Percentiles rank a stretch among this genome's conserved stretches.
phyloP scores from a whole-genome alignment of 2,888 invertebrate genomes.

The Rotaria sp. region DNA sequence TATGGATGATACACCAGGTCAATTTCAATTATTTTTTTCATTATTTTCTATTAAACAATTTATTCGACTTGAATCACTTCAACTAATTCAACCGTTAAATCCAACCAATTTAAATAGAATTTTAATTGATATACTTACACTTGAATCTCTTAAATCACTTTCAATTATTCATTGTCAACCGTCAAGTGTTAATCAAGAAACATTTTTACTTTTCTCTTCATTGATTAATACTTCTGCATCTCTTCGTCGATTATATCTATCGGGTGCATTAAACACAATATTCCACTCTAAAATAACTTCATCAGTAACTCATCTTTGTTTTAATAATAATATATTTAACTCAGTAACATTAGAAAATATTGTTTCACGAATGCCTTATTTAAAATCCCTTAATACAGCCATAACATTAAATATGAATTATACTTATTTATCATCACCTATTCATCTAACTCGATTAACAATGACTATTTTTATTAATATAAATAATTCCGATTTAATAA shows the following conservation, averaged over 20 bases:
- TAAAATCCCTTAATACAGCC: not conserved
- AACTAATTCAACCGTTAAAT: not conserved
- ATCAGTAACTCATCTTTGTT: not conserved
- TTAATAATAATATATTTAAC: not conserved
- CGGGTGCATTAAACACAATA: not conserved
- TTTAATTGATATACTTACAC: not conserved
- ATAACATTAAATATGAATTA: not conserved
- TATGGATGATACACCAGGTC: not conserved
- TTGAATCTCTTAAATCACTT: not conserved
- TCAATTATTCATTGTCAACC: not conserved
- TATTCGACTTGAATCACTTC: not conserved
- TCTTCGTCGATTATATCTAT: not conserved
- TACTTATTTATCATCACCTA: not conserved
- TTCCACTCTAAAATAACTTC: not conserved
- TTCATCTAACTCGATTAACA: not conserved
- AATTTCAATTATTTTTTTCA: not conserved
- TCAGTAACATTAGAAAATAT: not conserved
- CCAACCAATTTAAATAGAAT: not conserved
- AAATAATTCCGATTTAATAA: not conserved
- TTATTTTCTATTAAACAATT: not conserved
- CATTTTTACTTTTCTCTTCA: not conserved
- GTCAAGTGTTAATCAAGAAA: not conserved
- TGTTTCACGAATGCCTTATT: not conserved
- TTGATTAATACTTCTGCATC: not conserved
- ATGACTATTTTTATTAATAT: not conserved